Percentiles rank a stretch among this genome's conserved stretches.
Conservation (phyloP, 2,113 vertebrate genomes). For the Alectura lathami region DNA sequence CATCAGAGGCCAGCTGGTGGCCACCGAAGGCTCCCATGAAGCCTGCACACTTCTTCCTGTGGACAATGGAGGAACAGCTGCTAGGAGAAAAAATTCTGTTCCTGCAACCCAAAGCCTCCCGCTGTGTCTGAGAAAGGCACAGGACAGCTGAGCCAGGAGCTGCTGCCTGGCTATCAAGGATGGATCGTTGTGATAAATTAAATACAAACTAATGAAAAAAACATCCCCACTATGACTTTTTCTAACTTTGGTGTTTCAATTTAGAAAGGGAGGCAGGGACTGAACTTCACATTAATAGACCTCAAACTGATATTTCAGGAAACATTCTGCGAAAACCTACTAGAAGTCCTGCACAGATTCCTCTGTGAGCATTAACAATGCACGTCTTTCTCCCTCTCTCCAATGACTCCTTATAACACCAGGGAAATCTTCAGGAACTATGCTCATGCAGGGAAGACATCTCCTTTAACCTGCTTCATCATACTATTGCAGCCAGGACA, state of each 20-base stretch:
- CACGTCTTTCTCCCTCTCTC: neutral
- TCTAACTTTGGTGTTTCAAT: neutral
- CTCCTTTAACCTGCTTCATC: neutral
- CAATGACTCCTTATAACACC: neutral
- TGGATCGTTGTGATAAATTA: neutral
- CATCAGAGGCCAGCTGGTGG: neutral
- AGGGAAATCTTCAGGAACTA: neutral
- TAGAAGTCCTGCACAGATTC: neutral
- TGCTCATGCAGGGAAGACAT: rapidly evolving
- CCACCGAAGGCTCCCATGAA: neutral
- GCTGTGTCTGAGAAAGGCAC: rapidly evolving
- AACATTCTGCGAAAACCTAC: neutral
- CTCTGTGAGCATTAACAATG: neutral
- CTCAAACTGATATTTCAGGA: neutral
- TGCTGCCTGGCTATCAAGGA: neutral
- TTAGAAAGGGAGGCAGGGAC: neutral
- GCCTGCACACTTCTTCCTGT: neutral
- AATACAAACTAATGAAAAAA: neutral
- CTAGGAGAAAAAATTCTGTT: neutral
- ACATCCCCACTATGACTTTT: neutral
- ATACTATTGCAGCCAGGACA: neutral
- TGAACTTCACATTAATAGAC: neutral
- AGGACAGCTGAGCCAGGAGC: neutral
- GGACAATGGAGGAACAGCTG: neutral
- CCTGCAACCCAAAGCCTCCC: neutral